A percentile compares a stretch with the other conserved stretches of the same genome.
Conservation (phyloP, 35 echinoderm and acorn worm species). For the Apostichopus parvimensis region DNA sequence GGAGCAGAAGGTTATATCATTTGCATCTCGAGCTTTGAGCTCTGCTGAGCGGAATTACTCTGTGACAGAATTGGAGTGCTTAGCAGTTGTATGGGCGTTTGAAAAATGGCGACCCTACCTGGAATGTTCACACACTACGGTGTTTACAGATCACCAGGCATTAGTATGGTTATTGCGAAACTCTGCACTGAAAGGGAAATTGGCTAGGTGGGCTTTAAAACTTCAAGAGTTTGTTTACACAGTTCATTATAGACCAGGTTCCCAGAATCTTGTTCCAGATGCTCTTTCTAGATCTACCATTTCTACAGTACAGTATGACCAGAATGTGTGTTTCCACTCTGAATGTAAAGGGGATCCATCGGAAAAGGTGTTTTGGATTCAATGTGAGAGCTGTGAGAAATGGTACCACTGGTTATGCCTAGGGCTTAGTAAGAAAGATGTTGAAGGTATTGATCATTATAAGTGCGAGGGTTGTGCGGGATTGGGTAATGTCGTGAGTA, state of each 20-base stretch:
- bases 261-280: constrained; percentile 4
- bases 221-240: constrained; percentile 44
- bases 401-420: constrained; percentile 25
- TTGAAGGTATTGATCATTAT: neutral
- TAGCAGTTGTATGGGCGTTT: neutral
- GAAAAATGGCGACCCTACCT: constrained; percentile 41
- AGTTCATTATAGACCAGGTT: constrained; percentile 15
- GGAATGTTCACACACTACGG: neutral
- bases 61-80: neutral
- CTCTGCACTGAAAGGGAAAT: constrained; percentile 30
- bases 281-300: constrained; percentile 39
- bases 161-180: constrained; percentile 21
- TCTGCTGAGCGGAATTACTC: constrained; percentile 14
- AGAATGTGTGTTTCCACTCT: constrained; percentile 33
- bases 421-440: constrained; percentile 7
- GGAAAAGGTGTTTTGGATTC: neutral
- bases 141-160: constrained; percentile 37
- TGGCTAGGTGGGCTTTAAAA: neutral
- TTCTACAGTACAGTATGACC: constrained; percentile 19
- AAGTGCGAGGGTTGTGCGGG: no score
- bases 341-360: constrained; percentile 40
- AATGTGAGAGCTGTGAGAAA: neutral
- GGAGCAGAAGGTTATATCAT: neutral
- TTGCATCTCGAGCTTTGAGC: constrained; percentile 37
- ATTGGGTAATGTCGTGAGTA: neutral